Evolutionary conservation across 2,888 invertebrate genomes (phyloP).

Genomic region (Argyresthia albistria): DNA sequence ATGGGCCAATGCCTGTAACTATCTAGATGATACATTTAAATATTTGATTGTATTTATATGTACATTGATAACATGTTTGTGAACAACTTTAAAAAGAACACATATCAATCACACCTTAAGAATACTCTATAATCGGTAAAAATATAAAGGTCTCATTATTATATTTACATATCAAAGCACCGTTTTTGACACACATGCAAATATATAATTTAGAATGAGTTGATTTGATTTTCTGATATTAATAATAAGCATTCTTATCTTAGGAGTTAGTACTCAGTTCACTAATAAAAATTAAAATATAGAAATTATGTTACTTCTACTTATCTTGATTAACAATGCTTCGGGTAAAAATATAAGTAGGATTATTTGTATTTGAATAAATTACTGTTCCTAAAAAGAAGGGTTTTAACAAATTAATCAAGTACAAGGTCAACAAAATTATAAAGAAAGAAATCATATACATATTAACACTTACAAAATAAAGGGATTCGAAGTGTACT

Average conservation of each 20-base stretch:
- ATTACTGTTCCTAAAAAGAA: conserved; percentile 32
- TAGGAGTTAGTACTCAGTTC: conserved; percentile 41
- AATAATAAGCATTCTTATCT: conserved; percentile 28
- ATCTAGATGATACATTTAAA: not conserved
- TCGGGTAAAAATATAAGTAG: conserved; percentile 20
- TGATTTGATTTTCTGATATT: not conserved
- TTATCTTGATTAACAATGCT: conserved; percentile 35
- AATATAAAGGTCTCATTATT: conserved; percentile 27
- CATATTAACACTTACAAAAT: conserved; percentile 17
- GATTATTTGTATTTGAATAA: conserved; percentile 29
- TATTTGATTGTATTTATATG: conserved; percentile 3
- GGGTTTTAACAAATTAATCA: conserved; percentile 38
- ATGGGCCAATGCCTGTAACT: not conserved
- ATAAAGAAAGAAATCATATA: conserved; percentile 46
- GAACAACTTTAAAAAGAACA: conserved; percentile 15
- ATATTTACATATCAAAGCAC: conserved; percentile 55
- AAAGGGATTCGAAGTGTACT: conserved; percentile 7
- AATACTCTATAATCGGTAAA: conserved; percentile 31
- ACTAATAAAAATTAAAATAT: conserved; percentile 36
- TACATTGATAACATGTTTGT: conserved; percentile 8
- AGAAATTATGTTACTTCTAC: conserved; percentile 7
- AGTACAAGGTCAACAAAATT: conserved; percentile 48
- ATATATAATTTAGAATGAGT: conserved; percentile 17
- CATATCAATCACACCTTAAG: conserved; percentile 28
- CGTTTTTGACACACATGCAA: conserved; percentile 48